phyloP scores from a whole-genome alignment of 2,797 vertebrate genomes.

The Lepilemur ruficaudatus region DNA sequence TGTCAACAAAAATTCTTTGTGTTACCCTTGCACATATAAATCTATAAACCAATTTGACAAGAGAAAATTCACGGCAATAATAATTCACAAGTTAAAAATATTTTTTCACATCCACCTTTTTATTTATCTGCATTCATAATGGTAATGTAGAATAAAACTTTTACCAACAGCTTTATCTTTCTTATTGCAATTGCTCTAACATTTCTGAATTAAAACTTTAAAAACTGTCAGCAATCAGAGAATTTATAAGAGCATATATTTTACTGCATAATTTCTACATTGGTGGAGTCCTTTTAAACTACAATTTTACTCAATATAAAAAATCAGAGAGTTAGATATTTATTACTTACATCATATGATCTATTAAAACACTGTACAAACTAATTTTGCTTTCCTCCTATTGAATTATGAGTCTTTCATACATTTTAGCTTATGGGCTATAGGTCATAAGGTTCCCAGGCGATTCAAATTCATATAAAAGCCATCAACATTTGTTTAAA shows the following conservation, averaged over 20 bases:
- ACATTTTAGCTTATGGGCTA: background rate
- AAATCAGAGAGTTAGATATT: background rate
- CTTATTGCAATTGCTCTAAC: background rate
- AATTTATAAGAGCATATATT: background rate
- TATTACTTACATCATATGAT: background rate
- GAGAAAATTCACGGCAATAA: background rate
- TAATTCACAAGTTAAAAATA: background rate
- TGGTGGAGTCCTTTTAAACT: background rate
- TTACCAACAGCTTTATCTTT: background rate
- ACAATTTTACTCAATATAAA: background rate
- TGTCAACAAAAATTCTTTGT: background rate
- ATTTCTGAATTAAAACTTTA: background rate
- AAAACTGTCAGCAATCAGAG: background rate
- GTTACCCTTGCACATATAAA: background rate
- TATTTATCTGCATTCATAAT: background rate
- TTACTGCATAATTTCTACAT: background rate
- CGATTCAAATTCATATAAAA: background rate
- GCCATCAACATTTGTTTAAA: background rate
- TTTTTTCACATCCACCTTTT: background rate
- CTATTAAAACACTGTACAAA: slow-evolving; percentile 27
- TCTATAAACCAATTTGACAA: background rate
- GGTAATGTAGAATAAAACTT: background rate
- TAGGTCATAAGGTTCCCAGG: background rate
- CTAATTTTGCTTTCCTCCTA: background rate
- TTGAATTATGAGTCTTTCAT: background rate